A percentile compares a stretch with the other conserved stretches of the same genome.
These are phyloP conservation scores for Ornithorhynchus anatinus DNA, from an alignment of 2,113 vertebrate genomes.

Conservation along the genomic window DNA sequence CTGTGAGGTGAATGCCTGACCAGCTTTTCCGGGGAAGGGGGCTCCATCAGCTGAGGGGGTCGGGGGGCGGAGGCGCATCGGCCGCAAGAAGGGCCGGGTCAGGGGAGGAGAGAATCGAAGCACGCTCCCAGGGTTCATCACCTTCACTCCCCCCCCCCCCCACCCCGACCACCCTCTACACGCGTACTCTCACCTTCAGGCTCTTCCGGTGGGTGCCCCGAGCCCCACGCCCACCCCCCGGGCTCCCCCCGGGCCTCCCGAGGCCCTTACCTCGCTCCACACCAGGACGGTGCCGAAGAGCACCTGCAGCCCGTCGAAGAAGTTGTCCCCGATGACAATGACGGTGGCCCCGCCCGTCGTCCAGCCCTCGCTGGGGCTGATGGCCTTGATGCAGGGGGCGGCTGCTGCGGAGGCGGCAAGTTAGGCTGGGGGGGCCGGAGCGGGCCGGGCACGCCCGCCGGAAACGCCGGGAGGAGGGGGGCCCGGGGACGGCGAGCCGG, in stretches of 20 bases:
- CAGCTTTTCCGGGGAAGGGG: neutral
- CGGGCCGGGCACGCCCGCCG: neutral
- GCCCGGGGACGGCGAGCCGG: neutral
- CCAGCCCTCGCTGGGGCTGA: conserved; percentile 95
- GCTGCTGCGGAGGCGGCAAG: conserved; percentile 79
- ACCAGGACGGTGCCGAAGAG: conserved; percentile 94
- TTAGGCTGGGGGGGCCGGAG: conserved; percentile 24
- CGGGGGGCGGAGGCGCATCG: no score
- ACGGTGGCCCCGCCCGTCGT: conserved; percentile 93
- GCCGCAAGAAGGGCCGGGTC: no score
- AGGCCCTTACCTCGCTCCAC: conserved; percentile 87
- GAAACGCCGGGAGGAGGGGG: neutral
- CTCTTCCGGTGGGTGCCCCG: conserved; percentile 4
- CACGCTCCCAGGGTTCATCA: no score
- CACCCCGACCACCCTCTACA: neutral
- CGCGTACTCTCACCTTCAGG: neutral
- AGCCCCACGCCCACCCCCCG: no score
- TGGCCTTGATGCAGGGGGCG: conserved; percentile 95
- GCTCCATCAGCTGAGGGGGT: no score
- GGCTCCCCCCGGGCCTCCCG: neutral
- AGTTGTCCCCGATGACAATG: conserved; percentile 96
- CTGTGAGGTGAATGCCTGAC: neutral
- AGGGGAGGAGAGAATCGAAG: no score
- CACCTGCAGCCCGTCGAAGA: conserved; percentile 94
- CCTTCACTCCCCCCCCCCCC: neutral